Evolutionary conservation across 2,888 invertebrate species (phyloP).

Genomic region (Dichetophora obliterata): DNA sequence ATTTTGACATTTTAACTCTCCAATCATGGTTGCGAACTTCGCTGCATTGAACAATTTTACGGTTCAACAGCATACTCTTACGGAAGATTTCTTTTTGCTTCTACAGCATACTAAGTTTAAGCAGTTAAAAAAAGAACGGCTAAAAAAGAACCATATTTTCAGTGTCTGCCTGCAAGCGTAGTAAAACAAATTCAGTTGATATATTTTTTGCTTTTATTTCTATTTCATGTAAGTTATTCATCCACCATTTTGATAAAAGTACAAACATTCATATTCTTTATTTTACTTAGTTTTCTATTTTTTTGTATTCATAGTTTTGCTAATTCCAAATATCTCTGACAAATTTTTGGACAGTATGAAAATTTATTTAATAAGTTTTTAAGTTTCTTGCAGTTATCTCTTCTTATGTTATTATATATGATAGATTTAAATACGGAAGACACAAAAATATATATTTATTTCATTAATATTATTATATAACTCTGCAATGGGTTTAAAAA

Average conservation of each 20-base stretch:
- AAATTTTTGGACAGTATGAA: constrained; percentile 34
- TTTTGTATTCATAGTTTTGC: constrained; percentile 13
- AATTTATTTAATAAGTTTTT: constrained; percentile 27
- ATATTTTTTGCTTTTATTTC: background rate
- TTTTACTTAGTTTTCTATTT: constrained; percentile 22
- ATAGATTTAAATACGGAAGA: constrained; percentile 35
- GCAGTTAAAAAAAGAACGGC: too few relatives aligned
- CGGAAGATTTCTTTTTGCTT: too few relatives aligned
- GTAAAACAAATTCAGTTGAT: background rate
- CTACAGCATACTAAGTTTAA: too few relatives aligned
- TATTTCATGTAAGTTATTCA: constrained; percentile 7
- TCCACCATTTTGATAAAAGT: constrained; percentile 14
- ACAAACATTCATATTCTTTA: constrained; percentile 35
- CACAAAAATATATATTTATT: constrained; percentile 34
- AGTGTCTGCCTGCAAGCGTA: too few relatives aligned
- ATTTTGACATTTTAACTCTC: too few relatives aligned
- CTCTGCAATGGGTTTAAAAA: background rate
- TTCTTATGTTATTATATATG: background rate
- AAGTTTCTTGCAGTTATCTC: background rate
- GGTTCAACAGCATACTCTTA: too few relatives aligned
- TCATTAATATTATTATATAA: background rate
- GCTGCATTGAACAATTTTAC: too few relatives aligned
- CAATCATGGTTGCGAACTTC: too few relatives aligned
- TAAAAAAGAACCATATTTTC: too few relatives aligned
- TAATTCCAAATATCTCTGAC: constrained; percentile 38